A percentile compares a stretch with the other conserved stretches of the same genome.
phyloP scores from a whole-genome alignment of 2,797 vertebrate genomes.

The Pterois miles region DNA sequence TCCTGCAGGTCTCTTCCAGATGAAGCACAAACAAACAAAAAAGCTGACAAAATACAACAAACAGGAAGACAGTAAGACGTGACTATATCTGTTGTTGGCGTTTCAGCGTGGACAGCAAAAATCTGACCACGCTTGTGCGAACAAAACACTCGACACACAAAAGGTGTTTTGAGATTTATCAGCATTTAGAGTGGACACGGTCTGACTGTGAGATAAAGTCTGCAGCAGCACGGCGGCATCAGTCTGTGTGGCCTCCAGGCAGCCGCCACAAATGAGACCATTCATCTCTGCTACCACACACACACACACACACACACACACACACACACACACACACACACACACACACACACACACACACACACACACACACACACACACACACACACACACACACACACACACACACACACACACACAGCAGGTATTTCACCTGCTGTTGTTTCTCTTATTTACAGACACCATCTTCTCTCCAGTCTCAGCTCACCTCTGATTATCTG shows the following conservation, averaged over 20 bases:
- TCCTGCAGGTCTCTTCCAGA: too few relatives aligned
- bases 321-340: slow-evolving; percentile 10
- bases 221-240: slow-evolving; percentile 42
- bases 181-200: slow-evolving; percentile 35
- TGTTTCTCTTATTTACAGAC: slow-evolving; percentile 30
- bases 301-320: neutral
- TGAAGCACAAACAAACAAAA: neutral
- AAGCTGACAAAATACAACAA: neutral
- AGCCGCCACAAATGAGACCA: slow-evolving; percentile 59
- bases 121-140: neutral
- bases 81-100: too few relatives aligned
- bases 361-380: neutral
- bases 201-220: slow-evolving; percentile 58
- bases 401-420: slow-evolving; percentile 33
- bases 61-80: neutral
- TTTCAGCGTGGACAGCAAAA: neutral
- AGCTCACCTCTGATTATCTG: neutral
- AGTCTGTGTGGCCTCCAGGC: slow-evolving; percentile 62
- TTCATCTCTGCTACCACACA: slow-evolving; percentile 60
- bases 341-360: slow-evolving; percentile 20
- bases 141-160: neutral
- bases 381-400: slow-evolving; percentile 19
- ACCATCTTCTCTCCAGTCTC: neutral
- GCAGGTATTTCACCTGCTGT: slow-evolving; percentile 59
- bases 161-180: slow-evolving; percentile 28